phyloP scores from a whole-genome alignment of 2,113 vertebrate species.

The Triplophysa dalaica region DNA sequence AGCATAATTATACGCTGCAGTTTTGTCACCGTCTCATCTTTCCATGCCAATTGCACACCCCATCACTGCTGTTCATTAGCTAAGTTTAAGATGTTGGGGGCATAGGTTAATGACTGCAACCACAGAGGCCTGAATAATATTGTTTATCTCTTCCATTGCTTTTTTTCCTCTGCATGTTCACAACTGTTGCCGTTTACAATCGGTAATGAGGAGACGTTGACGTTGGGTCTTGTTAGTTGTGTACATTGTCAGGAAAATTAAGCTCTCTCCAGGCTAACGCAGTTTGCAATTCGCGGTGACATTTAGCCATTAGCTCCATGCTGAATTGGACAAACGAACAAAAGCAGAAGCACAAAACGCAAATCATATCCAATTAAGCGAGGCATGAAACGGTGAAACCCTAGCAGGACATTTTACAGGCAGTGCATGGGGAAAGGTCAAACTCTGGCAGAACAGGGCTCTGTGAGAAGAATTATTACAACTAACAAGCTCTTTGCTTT shows the following conservation, averaged over 20 bases:
- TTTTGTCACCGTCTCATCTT: slow-evolving; percentile 59
- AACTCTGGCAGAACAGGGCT: slow-evolving; percentile 72
- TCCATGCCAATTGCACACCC: slow-evolving; percentile 16
- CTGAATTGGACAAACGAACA: slow-evolving; percentile 73
- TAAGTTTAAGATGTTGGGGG: slow-evolving; percentile 71
- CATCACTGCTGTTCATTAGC: slow-evolving; percentile 65
- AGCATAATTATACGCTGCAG: slow-evolving; percentile 68
- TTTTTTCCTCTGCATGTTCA: slow-evolving; percentile 53
- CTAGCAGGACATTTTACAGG: slow-evolving; percentile 75
- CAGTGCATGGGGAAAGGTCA: slow-evolving; percentile 87
- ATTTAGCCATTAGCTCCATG: slow-evolving; percentile 83
- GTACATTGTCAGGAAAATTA: slow-evolving; percentile 69
- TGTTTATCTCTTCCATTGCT: slow-evolving; percentile 52
- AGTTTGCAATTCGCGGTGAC: slow-evolving; percentile 81
- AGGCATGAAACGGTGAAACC: slow-evolving; percentile 83
- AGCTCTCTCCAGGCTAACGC: slow-evolving; percentile 72
- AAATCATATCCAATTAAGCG: slow-evolving; percentile 88
- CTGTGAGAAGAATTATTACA: slow-evolving; percentile 66
- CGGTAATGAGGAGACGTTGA: slow-evolving; percentile 73
- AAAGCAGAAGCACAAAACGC: slow-evolving; percentile 71
- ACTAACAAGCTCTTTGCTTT: slow-evolving; percentile 86
- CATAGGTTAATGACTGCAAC: slow-evolving; percentile 69
- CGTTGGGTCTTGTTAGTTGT: slow-evolving; percentile 62
- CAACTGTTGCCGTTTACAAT: slow-evolving; percentile 63
- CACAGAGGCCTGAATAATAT: slow-evolving; percentile 66